phyloP scores from a whole-genome alignment of 2,888 invertebrate genomes.

The Frankliniella fusca region DNA sequence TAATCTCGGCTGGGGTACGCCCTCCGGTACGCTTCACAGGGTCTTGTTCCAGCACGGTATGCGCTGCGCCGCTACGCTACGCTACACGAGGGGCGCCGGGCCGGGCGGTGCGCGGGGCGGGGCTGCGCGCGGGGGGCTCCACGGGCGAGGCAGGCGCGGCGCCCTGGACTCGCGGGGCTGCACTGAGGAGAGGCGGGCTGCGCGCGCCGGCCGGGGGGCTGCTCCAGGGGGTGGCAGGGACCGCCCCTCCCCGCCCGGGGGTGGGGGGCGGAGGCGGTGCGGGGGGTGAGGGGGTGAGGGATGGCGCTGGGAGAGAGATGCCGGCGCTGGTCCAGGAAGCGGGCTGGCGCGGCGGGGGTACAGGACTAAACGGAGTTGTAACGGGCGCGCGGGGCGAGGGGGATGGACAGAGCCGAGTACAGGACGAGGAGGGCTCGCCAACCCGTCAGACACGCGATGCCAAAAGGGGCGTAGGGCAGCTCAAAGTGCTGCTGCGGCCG shows the following conservation, averaged over 20 bases:
- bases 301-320: neutral
- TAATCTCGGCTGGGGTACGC: no score
- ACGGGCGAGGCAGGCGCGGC: slow-evolving; percentile 7
- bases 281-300: neutral
- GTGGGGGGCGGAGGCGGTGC: neutral
- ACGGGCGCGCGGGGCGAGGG: neutral
- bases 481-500: no score
- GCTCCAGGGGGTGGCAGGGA: neutral
- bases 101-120: neutral
- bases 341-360: neutral
- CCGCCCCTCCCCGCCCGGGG: neutral
- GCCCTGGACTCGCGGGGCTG: neutral
- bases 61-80: no score
- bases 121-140: neutral
- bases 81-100: neutral
- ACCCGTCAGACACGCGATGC: neutral
- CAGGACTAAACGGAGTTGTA: neutral
- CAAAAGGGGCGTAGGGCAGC: no score
- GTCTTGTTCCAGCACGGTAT: no score
- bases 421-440: neutral
- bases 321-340: neutral
- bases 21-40: no score
- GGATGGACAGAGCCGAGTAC: neutral
- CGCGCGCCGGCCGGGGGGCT: neutral
- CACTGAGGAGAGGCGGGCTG: neutral